These are phyloP conservation scores for Acrossocheilus wenchowensis DNA, from an alignment of 2,797 vertebrate genomes.

Conservation along the genomic window DNA sequence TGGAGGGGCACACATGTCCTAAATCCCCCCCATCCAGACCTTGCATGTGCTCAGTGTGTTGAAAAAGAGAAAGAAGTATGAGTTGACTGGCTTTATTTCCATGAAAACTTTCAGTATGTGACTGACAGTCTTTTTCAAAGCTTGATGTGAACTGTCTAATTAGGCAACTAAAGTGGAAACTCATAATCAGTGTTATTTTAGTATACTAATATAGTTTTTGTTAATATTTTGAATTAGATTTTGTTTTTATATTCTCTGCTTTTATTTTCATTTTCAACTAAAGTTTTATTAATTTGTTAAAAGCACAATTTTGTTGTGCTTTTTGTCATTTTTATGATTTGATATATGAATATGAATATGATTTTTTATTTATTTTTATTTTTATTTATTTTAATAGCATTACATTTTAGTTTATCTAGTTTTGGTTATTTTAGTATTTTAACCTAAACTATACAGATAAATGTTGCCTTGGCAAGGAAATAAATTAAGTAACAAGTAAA, in stretches of 20 bases:
- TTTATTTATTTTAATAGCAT: too few species aligned
- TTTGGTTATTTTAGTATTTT: too few species aligned
- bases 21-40: slow-evolving; percentile 31
- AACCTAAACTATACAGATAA: too few species aligned
- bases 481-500: too few species aligned
- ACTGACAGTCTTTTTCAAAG: slow-evolving; percentile 6
- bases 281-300: neutral
- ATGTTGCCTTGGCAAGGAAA: too few species aligned
- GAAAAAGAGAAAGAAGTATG: slow-evolving; percentile 32
- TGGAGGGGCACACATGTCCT: slow-evolving; percentile 32
- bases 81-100: slow-evolving; percentile 33
- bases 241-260: neutral
- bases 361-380: too few species aligned
- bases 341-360: too few species aligned
- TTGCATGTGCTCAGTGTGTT: slow-evolving; percentile 25
- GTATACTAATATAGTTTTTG: neutral
- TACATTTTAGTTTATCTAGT: too few species aligned
- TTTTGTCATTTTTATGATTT: too few species aligned
- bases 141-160: neutral
- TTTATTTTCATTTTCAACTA: neutral
- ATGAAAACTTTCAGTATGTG: slow-evolving; percentile 39
- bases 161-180: neutral
- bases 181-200: neutral
- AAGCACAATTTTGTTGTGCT: neutral
- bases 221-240: neutral